phyloP scores from a whole-genome alignment of 2,113 vertebrate genomes.

The Atherinomorus stipes region DNA sequence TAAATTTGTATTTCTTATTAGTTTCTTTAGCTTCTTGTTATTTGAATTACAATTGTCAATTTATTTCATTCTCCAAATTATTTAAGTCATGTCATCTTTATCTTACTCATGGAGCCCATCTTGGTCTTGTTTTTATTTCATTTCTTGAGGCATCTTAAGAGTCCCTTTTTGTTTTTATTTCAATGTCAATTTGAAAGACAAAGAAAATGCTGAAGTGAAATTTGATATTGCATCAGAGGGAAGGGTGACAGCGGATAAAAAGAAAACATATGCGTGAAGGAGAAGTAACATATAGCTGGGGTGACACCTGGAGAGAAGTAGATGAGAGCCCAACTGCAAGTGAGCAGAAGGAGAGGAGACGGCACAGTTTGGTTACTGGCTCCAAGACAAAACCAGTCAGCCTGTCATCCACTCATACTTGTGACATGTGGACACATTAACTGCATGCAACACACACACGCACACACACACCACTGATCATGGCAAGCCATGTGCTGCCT shows the following conservation, averaged over 20 bases:
- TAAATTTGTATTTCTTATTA: no score
- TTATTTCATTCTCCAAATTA: no score
- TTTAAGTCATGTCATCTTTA: no score
- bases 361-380: conserved; percentile 59
- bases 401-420: conserved; percentile 56
- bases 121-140: no score
- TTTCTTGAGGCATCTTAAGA: no score
- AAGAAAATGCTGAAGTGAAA: not conserved
- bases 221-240: not conserved
- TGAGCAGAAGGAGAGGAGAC: conserved; percentile 58
- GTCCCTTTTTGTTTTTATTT: not conserved
- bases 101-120: no score
- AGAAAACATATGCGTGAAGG: conserved; percentile 30
- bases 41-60: no score
- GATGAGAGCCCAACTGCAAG: conserved; percentile 44
- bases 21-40: no score
- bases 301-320: conserved; percentile 25
- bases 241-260: not conserved
- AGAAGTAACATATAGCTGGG: conserved; percentile 28
- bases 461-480: conserved; percentile 49
- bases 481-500: conserved; percentile 33
- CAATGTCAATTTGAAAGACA: not conserved
- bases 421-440: conserved; percentile 66
- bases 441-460: conserved; percentile 50
- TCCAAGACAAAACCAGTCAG: conserved; percentile 59